Base-by-base conservation (phyloP, 2,113 vertebrate species). In the Varanus salvator region DNA sequence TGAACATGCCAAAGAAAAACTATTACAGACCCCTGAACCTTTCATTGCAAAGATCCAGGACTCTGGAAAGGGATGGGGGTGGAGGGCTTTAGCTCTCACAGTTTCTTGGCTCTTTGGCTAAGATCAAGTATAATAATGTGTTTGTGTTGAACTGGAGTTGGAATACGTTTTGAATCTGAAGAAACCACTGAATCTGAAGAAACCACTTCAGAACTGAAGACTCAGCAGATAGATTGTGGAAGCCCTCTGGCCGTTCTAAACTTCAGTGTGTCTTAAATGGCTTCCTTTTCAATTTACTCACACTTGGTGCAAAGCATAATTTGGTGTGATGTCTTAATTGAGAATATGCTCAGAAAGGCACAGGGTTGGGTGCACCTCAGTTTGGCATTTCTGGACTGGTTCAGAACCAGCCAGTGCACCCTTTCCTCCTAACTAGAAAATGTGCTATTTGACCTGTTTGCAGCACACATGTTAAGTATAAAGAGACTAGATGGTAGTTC, bases 311-410 rank as follows among this genome's bases (percentile, higher is more conserved):
- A 57, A 54, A 54, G 31, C 31, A 77, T 74, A 2, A 17, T 68
- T 78, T 50, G 60, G 60, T 50, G 25, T 23, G 19, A 66, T 78
- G 44, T 78, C 38, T 80, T 44, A 75, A 19, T 15, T 80, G 21
- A 71, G 21, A 80, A 80, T 72, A 38, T 90, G 48, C 9, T 48
- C 34, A 87, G 60, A 80, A 19, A 92, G 80, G 17, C 90, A 75
- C 17, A 87, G 52, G 29, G 54, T 23, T 34, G 19, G 31, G 34
- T 57, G 54, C 31, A 64, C 54, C 34, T 82, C 15, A 27, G 38
- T 69, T 82, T 77, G 23, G 48, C 7, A 27, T 34, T n/a, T 85
- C 44, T 80, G 38, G 64, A 54, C 34, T 2, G n/a, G 38, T 9
- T 48, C 78, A 92, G 50, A 88, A 88, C 81, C 38, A n/a, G 27